Conservation (phyloP, 2,888 invertebrate genomes). For the Drosophila pegasa region DNA sequence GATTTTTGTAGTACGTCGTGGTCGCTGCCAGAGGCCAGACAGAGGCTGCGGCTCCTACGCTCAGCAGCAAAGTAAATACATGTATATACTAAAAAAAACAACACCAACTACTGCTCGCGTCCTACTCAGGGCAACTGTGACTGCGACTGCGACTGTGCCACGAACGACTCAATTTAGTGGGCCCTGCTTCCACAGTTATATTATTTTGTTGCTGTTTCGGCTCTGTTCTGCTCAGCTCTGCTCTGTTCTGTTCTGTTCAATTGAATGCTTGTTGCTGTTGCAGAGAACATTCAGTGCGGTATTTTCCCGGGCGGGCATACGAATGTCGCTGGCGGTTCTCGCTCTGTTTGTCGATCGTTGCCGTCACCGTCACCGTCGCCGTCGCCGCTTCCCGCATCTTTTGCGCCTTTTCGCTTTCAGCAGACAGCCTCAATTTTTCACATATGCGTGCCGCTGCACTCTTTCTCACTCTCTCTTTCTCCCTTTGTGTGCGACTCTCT, state of each 20-base stretch:
- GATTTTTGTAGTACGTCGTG: conserved; percentile 49
- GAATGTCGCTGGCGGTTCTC: conserved; percentile 4
- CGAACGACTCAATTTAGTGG: conserved; percentile 73
- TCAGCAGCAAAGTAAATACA: conserved; percentile 6
- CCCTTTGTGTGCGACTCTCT: neutral
- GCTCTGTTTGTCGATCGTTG: conserved; percentile 54
- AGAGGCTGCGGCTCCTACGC: conserved; percentile 52
- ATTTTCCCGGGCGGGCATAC: conserved; percentile 41
- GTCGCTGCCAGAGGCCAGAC: conserved; percentile 34
- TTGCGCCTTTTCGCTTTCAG: conserved; percentile 64
- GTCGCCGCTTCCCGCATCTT: conserved; percentile 68
- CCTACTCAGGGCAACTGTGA: conserved; percentile 61
- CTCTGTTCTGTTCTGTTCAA: conserved; percentile 51
- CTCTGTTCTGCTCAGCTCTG: conserved; percentile 54
- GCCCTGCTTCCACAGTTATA: conserved; percentile 57
- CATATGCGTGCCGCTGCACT: conserved; percentile 67
- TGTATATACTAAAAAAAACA: conserved; percentile 11
- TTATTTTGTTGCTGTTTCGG: conserved; percentile 16
- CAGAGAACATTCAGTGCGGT: conserved; percentile 23
- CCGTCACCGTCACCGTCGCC: conserved; percentile 58
- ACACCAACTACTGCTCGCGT: conserved; percentile 41
- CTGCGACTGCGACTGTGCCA: conserved; percentile 45
- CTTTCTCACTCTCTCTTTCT: conserved; percentile 21
- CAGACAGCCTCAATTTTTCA: conserved; percentile 74
- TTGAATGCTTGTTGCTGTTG: conserved; percentile 42